A percentile compares a stretch with the other conserved stretches of the same genome.
Conservation (phyloP, 2,888 invertebrate genomes). For the Cremastinae sp. region DNA sequence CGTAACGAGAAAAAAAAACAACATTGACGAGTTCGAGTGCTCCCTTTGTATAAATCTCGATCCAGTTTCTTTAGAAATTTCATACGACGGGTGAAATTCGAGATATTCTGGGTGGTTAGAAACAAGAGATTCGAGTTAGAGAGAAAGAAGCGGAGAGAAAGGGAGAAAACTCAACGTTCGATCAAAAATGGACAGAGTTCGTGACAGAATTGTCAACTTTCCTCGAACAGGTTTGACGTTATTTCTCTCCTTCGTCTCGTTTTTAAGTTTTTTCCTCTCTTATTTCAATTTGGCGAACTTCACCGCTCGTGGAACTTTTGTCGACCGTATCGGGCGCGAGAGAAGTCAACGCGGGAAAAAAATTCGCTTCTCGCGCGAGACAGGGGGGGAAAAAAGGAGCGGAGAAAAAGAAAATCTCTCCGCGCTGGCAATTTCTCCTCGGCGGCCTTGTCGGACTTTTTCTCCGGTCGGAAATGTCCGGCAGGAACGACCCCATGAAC, state of each 20-base stretch:
- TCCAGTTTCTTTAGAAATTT: too few relatives aligned
- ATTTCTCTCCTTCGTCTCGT: too few relatives aligned
- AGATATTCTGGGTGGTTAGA: not conserved
- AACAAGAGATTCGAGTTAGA: conserved; percentile 13
- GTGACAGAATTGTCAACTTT: conserved; percentile 44
- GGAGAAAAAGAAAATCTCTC: conserved; percentile 25
- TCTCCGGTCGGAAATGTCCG: conserved; percentile 60
- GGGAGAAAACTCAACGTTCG: not conserved
- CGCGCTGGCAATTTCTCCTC: conserved; percentile 67
- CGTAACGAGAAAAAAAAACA: not conserved
- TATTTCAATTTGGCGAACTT: too few relatives aligned
- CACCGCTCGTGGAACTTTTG: conserved; percentile 7
- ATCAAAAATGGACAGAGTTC: conserved; percentile 14
- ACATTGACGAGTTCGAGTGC: not conserved
- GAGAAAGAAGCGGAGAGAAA: too few relatives aligned
- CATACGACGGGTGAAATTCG: conserved; percentile 11
- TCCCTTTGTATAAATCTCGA: too few relatives aligned
- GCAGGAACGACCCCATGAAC: conserved; percentile 70
- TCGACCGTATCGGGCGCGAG: conserved; percentile 19
- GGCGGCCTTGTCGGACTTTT: conserved; percentile 70
- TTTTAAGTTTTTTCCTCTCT: not conserved
- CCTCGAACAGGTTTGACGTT: conserved; percentile 30
- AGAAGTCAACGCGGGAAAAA: not conserved
- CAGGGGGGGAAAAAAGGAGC: not conserved
- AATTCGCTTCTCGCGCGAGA: not conserved